Percentiles rank a stretch among this genome's conserved stretches.
Conservation (phyloP, 2,797 vertebrate species). For the Anolis apletophallus region DNA sequence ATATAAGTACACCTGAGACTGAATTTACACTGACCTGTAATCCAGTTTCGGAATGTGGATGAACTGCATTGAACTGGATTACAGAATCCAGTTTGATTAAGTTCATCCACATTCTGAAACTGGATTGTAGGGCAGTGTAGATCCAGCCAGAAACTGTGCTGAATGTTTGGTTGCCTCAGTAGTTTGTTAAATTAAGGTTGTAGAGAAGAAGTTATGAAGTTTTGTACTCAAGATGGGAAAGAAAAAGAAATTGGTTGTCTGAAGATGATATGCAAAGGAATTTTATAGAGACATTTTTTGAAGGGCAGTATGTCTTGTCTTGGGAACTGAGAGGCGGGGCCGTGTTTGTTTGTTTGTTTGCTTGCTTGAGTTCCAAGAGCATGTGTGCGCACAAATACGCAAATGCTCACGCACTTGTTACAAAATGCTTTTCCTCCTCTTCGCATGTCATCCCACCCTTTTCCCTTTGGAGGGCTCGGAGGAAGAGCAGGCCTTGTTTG, state of each 20-base stretch:
- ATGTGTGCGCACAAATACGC: not conserved
- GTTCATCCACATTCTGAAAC: too few species aligned
- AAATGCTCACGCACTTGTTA: not conserved
- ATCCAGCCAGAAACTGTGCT: not conserved
- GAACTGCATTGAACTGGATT: too few species aligned
- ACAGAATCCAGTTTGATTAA: too few species aligned
- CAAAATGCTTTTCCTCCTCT: conserved; percentile 53
- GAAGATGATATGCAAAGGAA: not conserved
- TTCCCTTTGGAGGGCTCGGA: conserved; percentile 67
- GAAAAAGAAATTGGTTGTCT: conserved; percentile 50
- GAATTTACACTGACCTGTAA: too few species aligned
- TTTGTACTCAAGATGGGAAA: conserved; percentile 42
- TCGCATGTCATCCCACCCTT: conserved; percentile 57
- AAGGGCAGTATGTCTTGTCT: not conserved
- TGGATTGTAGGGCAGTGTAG: too few species aligned
- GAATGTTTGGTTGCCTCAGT: accelerated
- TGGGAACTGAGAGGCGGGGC: not conserved
- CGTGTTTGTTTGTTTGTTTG: conserved; percentile 6
- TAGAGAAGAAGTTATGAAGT: not conserved
- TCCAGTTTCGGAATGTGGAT: too few species aligned
- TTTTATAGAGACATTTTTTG: accelerated
- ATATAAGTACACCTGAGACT: not conserved
- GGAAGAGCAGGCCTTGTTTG: conserved; percentile 61
- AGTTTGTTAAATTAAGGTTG: accelerated
- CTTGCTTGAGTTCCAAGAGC: not conserved